Conservation (phyloP, 2,797 vertebrate genomes). For the Uromys caudimaculatus region DNA sequence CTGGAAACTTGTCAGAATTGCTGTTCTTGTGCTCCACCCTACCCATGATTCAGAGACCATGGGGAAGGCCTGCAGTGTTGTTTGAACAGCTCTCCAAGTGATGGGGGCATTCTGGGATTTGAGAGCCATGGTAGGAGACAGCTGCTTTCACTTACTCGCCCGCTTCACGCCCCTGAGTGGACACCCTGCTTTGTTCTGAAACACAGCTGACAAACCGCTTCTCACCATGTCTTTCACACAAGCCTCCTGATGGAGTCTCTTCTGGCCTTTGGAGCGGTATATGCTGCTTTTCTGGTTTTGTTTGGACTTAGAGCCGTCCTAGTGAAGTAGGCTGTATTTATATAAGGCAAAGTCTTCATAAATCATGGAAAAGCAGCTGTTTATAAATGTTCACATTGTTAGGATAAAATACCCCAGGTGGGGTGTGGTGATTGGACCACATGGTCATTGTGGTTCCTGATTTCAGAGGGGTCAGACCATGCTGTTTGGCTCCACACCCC, state of each 20-base stretch:
- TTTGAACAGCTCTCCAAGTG: not conserved
- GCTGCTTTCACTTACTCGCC: not conserved
- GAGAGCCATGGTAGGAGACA: not conserved
- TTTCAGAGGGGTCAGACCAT: not conserved
- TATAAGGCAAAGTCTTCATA: not conserved
- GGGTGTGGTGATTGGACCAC: no score
- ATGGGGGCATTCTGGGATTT: not conserved
- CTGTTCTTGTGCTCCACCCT: rapidly evolving
- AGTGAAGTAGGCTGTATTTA: not conserved
- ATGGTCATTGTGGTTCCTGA: not conserved
- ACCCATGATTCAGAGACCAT: not conserved
- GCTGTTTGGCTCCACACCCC: not conserved
- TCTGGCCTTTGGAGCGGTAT: not conserved
- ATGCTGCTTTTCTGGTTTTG: not conserved
- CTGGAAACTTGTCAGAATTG: not conserved
- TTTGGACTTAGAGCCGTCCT: not conserved
- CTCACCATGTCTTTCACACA: not conserved
- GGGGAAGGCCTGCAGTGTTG: not conserved
- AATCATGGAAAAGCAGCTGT: not conserved
- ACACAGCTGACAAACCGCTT: not conserved
- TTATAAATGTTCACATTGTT: not conserved
- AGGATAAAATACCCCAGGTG: not conserved
- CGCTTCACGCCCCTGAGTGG: rapidly evolving
- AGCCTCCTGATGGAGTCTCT: not conserved
- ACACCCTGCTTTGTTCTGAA: not conserved